Conservation (phyloP, 2,797 vertebrate species). For the Chaetodon trifasciatus region DNA sequence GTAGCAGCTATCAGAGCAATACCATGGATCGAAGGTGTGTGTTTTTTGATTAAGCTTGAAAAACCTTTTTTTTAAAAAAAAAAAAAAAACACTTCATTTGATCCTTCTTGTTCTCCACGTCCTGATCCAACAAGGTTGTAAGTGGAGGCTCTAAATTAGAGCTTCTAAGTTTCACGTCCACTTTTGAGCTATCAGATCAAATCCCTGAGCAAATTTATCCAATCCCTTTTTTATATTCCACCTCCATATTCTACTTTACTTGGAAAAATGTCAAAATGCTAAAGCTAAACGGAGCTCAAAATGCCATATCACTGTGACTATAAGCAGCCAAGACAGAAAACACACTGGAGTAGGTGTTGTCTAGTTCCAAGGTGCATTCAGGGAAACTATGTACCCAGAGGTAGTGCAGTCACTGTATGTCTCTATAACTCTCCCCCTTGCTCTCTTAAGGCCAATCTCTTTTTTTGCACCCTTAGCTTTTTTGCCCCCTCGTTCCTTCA, state of each 20-base stretch:
- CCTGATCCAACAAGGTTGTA: not conserved
- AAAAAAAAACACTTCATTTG: not conserved
- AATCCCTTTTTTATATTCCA: not conserved
- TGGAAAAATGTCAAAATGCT: not conserved
- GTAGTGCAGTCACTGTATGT: constrained; percentile 24
- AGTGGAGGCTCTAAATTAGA: not conserved
- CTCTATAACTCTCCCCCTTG: constrained; percentile 34
- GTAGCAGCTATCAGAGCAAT: not conserved
- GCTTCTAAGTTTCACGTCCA: constrained; percentile 1
- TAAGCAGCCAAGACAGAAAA: not conserved
- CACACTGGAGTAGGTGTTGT: not conserved
- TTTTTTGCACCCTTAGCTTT: constrained; percentile 36
- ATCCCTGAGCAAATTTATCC: not conserved
- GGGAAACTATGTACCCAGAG: constrained; percentile 28
- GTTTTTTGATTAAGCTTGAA: not conserved
- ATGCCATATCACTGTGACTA: not conserved
- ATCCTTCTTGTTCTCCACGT: not conserved
- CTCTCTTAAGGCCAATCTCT: constrained; percentile 47
- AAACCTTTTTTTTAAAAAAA: not conserved
- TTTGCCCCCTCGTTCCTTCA: constrained; percentile 25
- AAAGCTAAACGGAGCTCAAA: not conserved
- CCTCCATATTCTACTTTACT: not conserved
- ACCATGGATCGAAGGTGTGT: not conserved
- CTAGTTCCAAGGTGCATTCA: constrained; percentile 3
- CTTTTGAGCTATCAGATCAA: not conserved